Percentiles rank a stretch among this genome's conserved stretches.
Conservation (phyloP, 2,113 vertebrate species). For the Ptychochromis oligacanthus region DNA sequence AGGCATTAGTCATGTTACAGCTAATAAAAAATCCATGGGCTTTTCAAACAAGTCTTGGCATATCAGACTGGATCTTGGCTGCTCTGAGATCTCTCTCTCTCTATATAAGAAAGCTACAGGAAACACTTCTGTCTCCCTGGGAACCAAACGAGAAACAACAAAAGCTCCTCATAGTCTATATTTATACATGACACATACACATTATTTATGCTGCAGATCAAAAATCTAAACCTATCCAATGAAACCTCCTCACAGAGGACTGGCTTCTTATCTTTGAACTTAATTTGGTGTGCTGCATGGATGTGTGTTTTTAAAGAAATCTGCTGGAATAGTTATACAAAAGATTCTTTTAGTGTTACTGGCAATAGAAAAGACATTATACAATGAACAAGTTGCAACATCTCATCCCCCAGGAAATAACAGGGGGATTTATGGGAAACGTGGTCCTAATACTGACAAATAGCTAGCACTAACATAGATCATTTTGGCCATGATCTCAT, state of each 20-base stretch:
- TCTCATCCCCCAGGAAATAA: constrained; percentile 4
- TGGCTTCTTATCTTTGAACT: constrained; percentile 9
- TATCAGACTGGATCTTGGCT: constrained; percentile 19
- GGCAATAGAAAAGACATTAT: neutral
- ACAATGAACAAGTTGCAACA: constrained; percentile 13
- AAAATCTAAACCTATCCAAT: neutral
- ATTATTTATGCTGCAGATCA: neutral
- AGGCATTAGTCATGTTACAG: constrained; percentile 9
- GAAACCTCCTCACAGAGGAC: neutral
- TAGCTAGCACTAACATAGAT: constrained; percentile 15
- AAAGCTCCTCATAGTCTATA: constrained; percentile 9
- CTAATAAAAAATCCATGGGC: constrained; percentile 1
- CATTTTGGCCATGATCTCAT: constrained; percentile 38
- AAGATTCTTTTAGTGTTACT: constrained; percentile 10
- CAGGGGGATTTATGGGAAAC: constrained; percentile 38
- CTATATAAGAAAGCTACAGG: neutral
- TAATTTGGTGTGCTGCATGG: neutral
- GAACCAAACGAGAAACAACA: constrained; percentile 7
- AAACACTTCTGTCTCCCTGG: constrained; percentile 11
- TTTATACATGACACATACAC: constrained; percentile 9
- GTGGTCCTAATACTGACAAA: constrained; percentile 16
- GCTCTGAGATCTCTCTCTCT: neutral
- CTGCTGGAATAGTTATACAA: neutral
- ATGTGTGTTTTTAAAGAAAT: neutral
- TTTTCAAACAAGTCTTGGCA: neutral